These are phyloP conservation scores for Crax fasciolata DNA, from an alignment of 2,797 vertebrate species.

Conservation along the genomic window DNA sequence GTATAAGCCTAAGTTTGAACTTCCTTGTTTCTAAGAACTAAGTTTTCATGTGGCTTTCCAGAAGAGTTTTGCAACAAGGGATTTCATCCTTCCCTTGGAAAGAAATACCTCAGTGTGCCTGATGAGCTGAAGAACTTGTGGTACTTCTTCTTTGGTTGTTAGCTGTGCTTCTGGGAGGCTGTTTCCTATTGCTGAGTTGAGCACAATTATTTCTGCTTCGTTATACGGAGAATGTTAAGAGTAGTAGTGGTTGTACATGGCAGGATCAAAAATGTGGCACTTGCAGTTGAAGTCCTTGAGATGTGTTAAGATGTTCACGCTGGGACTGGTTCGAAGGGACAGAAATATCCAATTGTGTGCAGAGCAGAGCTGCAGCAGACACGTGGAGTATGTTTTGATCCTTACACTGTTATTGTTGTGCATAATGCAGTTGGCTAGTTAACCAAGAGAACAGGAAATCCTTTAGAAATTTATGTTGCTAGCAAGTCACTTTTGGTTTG, in stretches of 20 bases:
- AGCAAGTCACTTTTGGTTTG: background rate
- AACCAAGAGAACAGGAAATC: background rate
- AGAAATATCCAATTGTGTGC: background rate
- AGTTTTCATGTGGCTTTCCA: background rate
- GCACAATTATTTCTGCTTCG: background rate
- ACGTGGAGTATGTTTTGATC: background rate
- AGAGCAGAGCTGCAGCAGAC: background rate
- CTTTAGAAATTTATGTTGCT: background rate
- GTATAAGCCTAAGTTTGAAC: background rate
- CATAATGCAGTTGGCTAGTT: background rate
- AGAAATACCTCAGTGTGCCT: background rate
- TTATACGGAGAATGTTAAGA: background rate
- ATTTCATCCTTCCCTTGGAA: background rate
- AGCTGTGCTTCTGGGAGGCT: background rate
- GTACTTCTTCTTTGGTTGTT: background rate
- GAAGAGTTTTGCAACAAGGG: background rate
- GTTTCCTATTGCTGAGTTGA: background rate
- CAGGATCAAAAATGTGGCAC: background rate
- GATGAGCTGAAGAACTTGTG: background rate
- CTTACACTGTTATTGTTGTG: background rate
- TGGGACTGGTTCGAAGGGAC: background rate
- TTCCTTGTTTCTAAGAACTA: slow-evolving; percentile 43
- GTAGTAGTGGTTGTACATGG: accelerated
- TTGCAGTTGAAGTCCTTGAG: background rate
- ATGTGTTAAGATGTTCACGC: background rate